These are phyloP conservation scores for Chloroceryle aenea DNA, from an alignment of 2,113 vertebrate species.

Conservation along the genomic window DNA sequence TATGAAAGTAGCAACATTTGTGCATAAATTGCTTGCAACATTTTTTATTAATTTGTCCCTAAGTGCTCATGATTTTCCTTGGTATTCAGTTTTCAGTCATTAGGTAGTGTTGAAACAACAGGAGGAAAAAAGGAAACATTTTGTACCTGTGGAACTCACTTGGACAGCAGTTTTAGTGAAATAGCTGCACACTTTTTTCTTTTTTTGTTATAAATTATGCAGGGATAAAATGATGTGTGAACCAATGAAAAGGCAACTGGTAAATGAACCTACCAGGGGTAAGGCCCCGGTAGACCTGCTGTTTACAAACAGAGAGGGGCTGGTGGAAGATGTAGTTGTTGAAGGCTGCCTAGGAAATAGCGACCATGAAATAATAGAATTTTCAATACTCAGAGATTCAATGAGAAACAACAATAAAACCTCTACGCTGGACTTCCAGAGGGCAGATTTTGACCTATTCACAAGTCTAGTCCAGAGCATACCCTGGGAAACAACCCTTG, in stretches of 20 bases:
- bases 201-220: slow-evolving; percentile 77
- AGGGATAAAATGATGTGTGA: slow-evolving; percentile 75
- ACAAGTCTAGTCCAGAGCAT: too few relatives aligned
- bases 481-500: too few relatives aligned
- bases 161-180: slow-evolving; percentile 79
- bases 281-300: too few relatives aligned
- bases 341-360: too few relatives aligned
- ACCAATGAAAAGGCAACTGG: slow-evolving; percentile 80
- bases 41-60: slow-evolving; percentile 81
- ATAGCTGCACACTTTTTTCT: slow-evolving; percentile 77
- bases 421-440: too few relatives aligned
- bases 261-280: too few relatives aligned
- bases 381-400: too few relatives aligned
- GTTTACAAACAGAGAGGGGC: too few relatives aligned
- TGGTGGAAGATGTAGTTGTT: too few relatives aligned
- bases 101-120: slow-evolving; percentile 84
- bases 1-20: slow-evolving; percentile 83
- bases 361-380: too few relatives aligned
- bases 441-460: too few relatives aligned
- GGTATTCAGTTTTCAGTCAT: slow-evolving; percentile 84
- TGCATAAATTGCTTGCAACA: slow-evolving; percentile 78
- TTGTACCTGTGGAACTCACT: slow-evolving; percentile 81
- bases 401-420: too few relatives aligned
- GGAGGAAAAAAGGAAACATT: slow-evolving; percentile 81
- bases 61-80: slow-evolving; percentile 82